Evolutionary conservation across 2,888 invertebrate species (phyloP).

Genomic region (Metellina segmentata): DNA sequence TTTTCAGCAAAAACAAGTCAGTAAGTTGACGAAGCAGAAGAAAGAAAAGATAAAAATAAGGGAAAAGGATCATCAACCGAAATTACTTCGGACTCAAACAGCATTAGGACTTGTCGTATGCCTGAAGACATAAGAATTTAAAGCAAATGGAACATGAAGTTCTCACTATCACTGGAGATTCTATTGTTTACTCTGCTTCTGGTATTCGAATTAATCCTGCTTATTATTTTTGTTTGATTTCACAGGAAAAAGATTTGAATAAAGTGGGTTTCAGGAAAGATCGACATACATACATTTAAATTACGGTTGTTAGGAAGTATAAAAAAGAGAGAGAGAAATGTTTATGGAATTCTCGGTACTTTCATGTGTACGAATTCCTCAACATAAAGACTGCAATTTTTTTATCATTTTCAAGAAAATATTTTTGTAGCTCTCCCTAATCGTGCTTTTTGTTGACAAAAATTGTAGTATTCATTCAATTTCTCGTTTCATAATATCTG

Average conservation of each 20-base stretch:
- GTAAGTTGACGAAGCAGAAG: neutral
- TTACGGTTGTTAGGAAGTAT: too few species aligned
- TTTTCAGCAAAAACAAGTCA: too few species aligned
- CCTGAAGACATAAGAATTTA: neutral
- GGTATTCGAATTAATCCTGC: neutral
- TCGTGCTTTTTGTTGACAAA: too few species aligned
- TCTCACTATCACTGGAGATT: constrained; percentile 39
- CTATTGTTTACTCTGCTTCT: neutral
- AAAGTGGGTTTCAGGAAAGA: neutral
- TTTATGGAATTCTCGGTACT: too few species aligned
- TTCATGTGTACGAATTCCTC: too few species aligned
- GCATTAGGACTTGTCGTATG: neutral
- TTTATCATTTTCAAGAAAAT: too few species aligned
- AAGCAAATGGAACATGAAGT: constrained; percentile 34
- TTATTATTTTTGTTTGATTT: neutral
- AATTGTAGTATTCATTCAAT: too few species aligned
- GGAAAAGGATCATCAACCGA: neutral
- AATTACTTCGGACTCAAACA: neutral
- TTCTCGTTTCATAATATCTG: too few species aligned
- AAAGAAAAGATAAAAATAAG: neutral
- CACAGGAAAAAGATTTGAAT: neutral
- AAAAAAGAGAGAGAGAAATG: too few species aligned
- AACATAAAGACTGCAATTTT: too few species aligned
- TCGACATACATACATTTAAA: neutral
- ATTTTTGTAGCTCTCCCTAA: too few species aligned